Evolutionary conservation across 2,113 vertebrate species (phyloP).

Genomic region (Prionailurus bengalensis): DNA sequence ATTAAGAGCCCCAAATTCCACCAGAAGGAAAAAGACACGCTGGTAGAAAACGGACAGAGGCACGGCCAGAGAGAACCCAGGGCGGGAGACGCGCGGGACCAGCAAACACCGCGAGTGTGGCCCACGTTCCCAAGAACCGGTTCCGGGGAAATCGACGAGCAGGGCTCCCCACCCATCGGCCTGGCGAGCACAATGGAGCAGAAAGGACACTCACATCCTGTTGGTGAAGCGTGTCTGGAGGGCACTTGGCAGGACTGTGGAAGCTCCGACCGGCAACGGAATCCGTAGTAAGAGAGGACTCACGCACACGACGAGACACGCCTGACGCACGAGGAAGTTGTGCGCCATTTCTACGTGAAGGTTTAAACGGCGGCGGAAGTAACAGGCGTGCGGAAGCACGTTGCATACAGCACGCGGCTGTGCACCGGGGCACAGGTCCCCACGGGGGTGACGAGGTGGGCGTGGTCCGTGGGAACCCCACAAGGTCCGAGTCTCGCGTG

Average conservation of each 20-base stretch:
- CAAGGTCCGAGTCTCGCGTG: no score
- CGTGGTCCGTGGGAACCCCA: no score
- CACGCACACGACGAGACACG: no score
- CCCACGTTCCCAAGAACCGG: accelerated
- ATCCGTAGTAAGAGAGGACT: background rate
- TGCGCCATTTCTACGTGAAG: background rate
- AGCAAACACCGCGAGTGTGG: accelerated
- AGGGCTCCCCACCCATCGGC: background rate
- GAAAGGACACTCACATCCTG: background rate
- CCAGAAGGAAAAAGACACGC: background rate
- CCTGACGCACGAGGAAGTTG: background rate
- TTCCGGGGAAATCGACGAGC: background rate
- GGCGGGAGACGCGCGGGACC: no score
- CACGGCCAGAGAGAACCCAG: background rate
- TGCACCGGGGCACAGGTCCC: no score
- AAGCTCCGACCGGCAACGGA: background rate
- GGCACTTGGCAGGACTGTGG: background rate
- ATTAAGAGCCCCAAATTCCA: background rate
- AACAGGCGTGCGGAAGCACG: background rate
- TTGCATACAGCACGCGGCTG: no score
- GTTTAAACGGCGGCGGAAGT: background rate
- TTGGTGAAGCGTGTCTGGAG: background rate
- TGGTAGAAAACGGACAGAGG: background rate
- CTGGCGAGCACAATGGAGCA: background rate
- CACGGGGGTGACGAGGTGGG: no score